phyloP scores from a whole-genome alignment of 2,888 invertebrate species.

The Chironomus riparius region DNA sequence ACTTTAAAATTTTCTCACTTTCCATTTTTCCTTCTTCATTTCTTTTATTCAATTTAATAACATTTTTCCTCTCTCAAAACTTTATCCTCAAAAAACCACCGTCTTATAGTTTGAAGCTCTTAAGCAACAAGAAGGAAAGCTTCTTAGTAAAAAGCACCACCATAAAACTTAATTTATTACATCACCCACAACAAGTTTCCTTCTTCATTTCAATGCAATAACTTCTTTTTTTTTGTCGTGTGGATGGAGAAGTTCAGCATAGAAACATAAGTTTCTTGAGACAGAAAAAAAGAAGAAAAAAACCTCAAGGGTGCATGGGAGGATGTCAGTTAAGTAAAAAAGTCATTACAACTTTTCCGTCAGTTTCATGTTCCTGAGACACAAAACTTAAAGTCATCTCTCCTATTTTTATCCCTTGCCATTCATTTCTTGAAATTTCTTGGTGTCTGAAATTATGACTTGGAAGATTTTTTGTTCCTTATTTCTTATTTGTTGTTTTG shows the following conservation, averaged over 20 bases:
- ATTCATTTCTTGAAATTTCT: too few relatives aligned
- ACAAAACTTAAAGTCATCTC: background rate
- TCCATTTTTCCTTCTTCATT: background rate
- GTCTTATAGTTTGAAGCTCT: too few relatives aligned
- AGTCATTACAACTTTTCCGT: slow-evolving; percentile 24
- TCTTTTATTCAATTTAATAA: background rate
- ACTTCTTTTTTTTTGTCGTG: background rate
- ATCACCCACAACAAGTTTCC: background rate
- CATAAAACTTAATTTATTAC: slow-evolving; percentile 23
- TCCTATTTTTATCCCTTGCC: too few relatives aligned
- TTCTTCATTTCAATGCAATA: background rate
- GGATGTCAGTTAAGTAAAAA: slow-evolving; percentile 19
- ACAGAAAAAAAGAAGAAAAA: background rate
- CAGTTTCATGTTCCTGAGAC: background rate
- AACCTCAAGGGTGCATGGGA: background rate
- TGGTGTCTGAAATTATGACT: background rate
- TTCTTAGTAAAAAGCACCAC: background rate
- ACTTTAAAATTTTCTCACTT: too few relatives aligned
- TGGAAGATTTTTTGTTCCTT: background rate
- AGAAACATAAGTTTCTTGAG: background rate
- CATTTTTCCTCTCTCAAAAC: too few relatives aligned
- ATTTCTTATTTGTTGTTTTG: too few relatives aligned
- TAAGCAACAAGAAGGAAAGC: background rate
- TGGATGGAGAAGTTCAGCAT: background rate
- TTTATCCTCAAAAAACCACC: too few relatives aligned